Conservation (phyloP, 2,113 vertebrate species). For the Prunella fulvescens region DNA sequence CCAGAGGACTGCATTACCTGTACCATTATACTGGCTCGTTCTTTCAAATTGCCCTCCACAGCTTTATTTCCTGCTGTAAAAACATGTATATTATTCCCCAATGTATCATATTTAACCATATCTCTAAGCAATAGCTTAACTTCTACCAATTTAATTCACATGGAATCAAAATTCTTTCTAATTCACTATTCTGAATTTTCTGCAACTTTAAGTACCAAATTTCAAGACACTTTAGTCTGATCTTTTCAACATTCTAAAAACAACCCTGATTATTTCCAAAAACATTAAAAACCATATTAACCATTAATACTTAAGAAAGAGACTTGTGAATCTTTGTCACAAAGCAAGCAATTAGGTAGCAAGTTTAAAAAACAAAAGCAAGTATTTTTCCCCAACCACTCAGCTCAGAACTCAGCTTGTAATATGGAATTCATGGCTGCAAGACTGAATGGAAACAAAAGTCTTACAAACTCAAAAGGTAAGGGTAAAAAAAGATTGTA, state of each 20-base stretch:
- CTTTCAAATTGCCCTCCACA: background rate
- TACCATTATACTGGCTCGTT: background rate
- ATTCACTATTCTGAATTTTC: background rate
- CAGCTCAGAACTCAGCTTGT: background rate
- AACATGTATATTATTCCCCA: background rate
- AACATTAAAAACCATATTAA: background rate
- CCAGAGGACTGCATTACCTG: background rate
- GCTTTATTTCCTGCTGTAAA: background rate
- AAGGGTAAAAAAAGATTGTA: background rate
- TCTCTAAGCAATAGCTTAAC: background rate
- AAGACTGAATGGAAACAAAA: background rate
- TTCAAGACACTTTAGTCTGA: background rate
- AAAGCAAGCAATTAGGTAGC: background rate
- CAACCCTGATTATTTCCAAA: background rate
- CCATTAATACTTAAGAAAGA: background rate
- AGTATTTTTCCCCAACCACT: background rate
- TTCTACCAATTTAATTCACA: background rate
- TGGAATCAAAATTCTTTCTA: background rate
- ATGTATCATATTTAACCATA: background rate
- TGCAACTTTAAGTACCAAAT: background rate
- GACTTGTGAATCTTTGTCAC: background rate
- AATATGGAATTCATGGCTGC: accelerated
- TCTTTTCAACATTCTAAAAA: background rate
- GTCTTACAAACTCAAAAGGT: background rate
- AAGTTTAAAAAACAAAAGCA: background rate